Evolutionary conservation across 2,113 vertebrate species (phyloP).

Genomic region (Lamprologus ornatipinnis): DNA sequence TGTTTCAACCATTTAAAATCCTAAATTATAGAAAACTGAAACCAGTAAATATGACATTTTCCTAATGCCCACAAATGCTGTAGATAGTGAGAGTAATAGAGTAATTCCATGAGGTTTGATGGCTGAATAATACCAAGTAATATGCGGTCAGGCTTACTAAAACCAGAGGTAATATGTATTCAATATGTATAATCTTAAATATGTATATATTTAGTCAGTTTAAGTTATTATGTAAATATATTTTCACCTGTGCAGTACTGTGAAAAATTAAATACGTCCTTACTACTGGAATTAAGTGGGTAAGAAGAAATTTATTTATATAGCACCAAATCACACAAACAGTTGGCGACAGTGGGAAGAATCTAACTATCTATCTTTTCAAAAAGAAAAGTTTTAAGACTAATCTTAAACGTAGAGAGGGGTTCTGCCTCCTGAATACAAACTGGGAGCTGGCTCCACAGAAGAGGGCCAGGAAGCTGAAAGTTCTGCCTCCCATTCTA

Average conservation of each 20-base stretch:
- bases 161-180: not conserved
- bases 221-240: not conserved
- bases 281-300: not conserved
- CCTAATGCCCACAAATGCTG: not conserved
- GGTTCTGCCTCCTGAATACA: not conserved
- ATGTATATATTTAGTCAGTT: not conserved
- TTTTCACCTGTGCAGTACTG: not conserved
- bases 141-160: not conserved
- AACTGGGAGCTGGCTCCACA: not conserved
- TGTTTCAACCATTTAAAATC: not conserved
- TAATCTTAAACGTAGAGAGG: not conserved
- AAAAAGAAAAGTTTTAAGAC: not conserved
- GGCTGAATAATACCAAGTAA: not conserved
- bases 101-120: not conserved
- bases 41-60: not conserved
- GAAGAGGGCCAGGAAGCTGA: not conserved
- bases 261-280: not conserved
- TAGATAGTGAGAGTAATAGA: not conserved
- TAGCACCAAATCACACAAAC: not conserved
- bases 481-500: accelerated
- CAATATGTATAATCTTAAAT: not conserved
- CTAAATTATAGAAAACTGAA: not conserved
- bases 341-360: not conserved
- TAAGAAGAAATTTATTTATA: not conserved
- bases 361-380: not conserved